A percentile compares a stretch with the other conserved stretches of the same genome.
Evolutionary conservation across 2,113 vertebrate species (phyloP).

Genomic region (Sinocyclocheilus grahami): DNA sequence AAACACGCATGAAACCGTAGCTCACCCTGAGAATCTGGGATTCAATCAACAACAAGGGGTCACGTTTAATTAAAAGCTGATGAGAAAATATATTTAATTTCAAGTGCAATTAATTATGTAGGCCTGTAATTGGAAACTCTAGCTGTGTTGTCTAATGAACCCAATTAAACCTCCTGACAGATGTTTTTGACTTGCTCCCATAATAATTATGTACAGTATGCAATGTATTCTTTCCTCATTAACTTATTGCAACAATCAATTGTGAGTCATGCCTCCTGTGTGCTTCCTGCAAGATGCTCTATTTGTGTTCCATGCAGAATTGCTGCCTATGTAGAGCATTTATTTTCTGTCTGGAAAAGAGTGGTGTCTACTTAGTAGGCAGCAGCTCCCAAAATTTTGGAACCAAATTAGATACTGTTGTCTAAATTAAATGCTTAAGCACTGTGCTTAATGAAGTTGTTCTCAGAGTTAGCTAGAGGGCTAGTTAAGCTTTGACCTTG

Average conservation of each 20-base stretch:
- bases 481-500: slow-evolving; percentile 59
- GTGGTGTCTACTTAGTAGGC: background rate
- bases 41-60: slow-evolving; percentile 86
- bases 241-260: background rate
- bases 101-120: slow-evolving; percentile 98
- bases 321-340: background rate
- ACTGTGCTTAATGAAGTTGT: slow-evolving; percentile 28
- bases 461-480: background rate
- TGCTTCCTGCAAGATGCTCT: background rate
- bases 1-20: slow-evolving; percentile 87
- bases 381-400: background rate
- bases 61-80: slow-evolving; percentile 96
- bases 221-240: background rate
- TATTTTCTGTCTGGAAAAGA: background rate
- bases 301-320: background rate
- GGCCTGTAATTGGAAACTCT: slow-evolving; percentile 90
- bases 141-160: slow-evolving; percentile 94
- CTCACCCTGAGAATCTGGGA: slow-evolving; percentile 77
- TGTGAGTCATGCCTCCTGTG: background rate
- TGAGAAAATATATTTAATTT: slow-evolving; percentile 99
- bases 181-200: slow-evolving; percentile 81
- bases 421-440: slow-evolving; percentile 17
- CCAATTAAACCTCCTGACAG: slow-evolving; percentile 95
- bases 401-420: background rate
- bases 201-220: background rate